These are phyloP conservation scores for Trissolcus brochymenae DNA, from an alignment of 2,888 invertebrate genomes.

Conservation along the genomic window DNA sequence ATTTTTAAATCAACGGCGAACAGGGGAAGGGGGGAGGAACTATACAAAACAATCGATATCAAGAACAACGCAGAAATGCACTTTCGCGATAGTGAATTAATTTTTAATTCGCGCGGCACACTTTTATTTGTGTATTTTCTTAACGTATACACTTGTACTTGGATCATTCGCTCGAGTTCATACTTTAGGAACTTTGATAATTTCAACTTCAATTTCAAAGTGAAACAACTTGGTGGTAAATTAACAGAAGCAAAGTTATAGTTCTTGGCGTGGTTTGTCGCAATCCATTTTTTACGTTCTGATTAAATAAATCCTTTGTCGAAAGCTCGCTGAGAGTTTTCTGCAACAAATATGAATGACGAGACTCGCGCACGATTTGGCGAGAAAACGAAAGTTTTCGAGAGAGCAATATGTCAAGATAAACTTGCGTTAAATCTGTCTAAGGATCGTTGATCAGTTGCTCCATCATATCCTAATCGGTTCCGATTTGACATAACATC, in stretches of 20 bases:
- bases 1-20: too few relatives aligned
- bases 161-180: slow-evolving; percentile 24
- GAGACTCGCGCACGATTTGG: background rate
- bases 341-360: slow-evolving; percentile 11
- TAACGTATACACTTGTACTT: slow-evolving; percentile 12
- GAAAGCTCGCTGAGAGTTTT: background rate
- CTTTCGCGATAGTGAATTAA: too few relatives aligned
- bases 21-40: too few relatives aligned
- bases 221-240: slow-evolving; percentile 34
- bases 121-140: slow-evolving; percentile 8
- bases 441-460: slow-evolving; percentile 5
- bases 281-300: slow-evolving; percentile 15
- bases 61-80: too few relatives aligned
- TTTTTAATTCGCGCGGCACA: too few relatives aligned
- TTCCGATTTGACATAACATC: slow-evolving; percentile 3
- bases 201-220: slow-evolving; percentile 39
- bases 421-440: slow-evolving; percentile 7
- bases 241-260: slow-evolving; percentile 34
- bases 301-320: slow-evolving; percentile 10
- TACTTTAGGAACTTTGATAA: slow-evolving; percentile 38
- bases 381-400: background rate
- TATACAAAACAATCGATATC: too few relatives aligned
- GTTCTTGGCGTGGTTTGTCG: slow-evolving; percentile 26
- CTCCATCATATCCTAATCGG: slow-evolving; percentile 11
- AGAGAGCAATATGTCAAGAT: slow-evolving; percentile 10